Evolutionary conservation across 1,140 invertebrate genomes (phyloP).

Genomic region (Caenorhabditis brenneri): DNA sequence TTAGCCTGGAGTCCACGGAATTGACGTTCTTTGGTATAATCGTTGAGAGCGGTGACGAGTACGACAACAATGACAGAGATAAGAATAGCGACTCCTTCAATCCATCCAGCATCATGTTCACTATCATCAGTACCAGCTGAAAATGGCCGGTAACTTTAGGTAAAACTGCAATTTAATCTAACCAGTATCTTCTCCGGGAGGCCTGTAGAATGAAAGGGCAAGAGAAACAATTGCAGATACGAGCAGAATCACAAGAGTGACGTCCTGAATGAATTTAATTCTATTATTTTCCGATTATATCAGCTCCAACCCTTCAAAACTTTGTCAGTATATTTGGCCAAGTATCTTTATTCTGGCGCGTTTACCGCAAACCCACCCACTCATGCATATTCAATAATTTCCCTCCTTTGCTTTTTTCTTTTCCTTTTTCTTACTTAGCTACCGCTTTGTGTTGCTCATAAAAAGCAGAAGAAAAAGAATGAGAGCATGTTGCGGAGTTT

Average conservation of each 20-base stretch:
- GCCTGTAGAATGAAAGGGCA: constrained; percentile 88
- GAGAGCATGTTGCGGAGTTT: not conserved
- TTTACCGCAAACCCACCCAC: constrained; percentile 26
- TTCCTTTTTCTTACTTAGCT: not conserved
- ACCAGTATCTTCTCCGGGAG: constrained; percentile 71
- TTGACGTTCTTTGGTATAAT: constrained; percentile 70
- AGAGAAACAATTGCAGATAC: constrained; percentile 80
- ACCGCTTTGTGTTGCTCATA: constrained; percentile 30
- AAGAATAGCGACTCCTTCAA: constrained; percentile 69
- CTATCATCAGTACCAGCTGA: constrained; percentile 57
- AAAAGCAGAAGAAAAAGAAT: constrained; percentile 18
- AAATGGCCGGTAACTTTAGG: too few relatives aligned
- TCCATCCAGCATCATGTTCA: constrained; percentile 66
- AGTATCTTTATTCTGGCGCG: not conserved
- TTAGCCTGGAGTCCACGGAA: constrained; percentile 84
- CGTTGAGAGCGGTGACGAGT: constrained; percentile 69
- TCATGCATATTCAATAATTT: constrained; percentile 45
- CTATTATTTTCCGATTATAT: too few relatives aligned
- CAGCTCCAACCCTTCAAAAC: not conserved
- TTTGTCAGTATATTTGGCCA: not conserved
- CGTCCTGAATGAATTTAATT: constrained; percentile 76
- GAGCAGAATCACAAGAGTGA: constrained; percentile 89
- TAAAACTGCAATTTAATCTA: not conserved
- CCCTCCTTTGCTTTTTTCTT: constrained; percentile 13
- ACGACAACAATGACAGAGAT: constrained; percentile 71